Evolutionary conservation across 2,113 vertebrate genomes (phyloP), one percentile per base, ranked within the genome.

Genomic region (Ardeotis arabs): DNA sequence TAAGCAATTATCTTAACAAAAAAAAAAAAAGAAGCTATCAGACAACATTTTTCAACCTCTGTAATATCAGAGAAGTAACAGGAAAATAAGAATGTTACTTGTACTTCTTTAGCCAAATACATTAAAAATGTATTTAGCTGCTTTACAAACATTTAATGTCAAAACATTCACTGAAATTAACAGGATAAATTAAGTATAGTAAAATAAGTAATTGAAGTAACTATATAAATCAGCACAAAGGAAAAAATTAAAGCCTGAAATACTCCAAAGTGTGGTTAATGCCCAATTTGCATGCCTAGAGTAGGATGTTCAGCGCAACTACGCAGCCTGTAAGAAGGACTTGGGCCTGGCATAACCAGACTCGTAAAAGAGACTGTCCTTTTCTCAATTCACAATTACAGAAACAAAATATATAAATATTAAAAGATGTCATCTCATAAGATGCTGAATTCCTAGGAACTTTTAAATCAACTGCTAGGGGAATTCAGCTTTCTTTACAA

Each of bases 141-240:
- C 37, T 80, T 87, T 53, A 44, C 16, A 66, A 77, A 70, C 47
- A 67, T 70, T 81, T 80, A 81, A 45, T 53, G 47, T 78, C 84
- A 78, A 84, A 95, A 62, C 22, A 50, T 49, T 56, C n/a, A 62
- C 21, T 44, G 53, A 68, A 95, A 95, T 89, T 50, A 62, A 94
- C 91, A 82, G n/a, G 8, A 72, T 47, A 91, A 82, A 93, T 85
- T 73, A 93, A 84, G 17, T 45, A 84, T 9, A 82, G 39, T 45
- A 92, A 92, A 92, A 81, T 33, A 84, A 95, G n/a, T 37, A 53
- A 81, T 78, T 93, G 47, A 55, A 50, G 39, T 53, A 84, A 91
- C 31, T 78, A 59, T 27, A 60, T 52, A 89, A 87, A 93, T 37
- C 62, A 79, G 37, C 35, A 66, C 37, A 86, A 84, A 73, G 41